These are phyloP conservation scores for Bucco capensis DNA, from an alignment of 2,113 vertebrate genomes.

Conservation along the genomic window DNA sequence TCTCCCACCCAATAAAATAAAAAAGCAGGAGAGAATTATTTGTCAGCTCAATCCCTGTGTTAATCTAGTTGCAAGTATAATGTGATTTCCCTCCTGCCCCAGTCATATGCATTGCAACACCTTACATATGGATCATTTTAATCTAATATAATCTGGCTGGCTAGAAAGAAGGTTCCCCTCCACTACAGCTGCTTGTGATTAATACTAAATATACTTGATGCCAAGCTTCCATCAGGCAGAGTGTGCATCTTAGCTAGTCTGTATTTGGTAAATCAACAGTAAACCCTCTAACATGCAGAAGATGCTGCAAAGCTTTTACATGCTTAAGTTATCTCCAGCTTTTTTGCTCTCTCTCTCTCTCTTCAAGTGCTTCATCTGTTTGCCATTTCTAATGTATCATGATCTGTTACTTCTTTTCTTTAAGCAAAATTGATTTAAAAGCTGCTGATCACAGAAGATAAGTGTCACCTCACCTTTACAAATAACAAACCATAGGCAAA, in stretches of 20 bases:
- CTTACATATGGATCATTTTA: slow-evolving; percentile 67
- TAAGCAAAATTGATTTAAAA: slow-evolving; percentile 9
- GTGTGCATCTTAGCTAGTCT: slow-evolving; percentile 3
- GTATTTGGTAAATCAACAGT: slow-evolving; percentile 31
- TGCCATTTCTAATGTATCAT: neutral
- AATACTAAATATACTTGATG: slow-evolving; percentile 53
- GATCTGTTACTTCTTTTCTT: neutral
- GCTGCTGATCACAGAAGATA: neutral
- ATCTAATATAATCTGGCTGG: slow-evolving; percentile 67
- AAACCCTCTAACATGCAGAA: slow-evolving; percentile 44
- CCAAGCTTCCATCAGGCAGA: slow-evolving; percentile 44
- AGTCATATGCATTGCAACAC: slow-evolving; percentile 51
- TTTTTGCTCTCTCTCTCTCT: neutral
- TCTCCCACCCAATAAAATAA: slow-evolving; percentile 38
- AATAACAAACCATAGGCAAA: neutral
- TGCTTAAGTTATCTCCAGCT: neutral
- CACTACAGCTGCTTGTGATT: slow-evolving; percentile 54
- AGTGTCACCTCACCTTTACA: neutral
- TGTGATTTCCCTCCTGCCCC: slow-evolving; percentile 58
- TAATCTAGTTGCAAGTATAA: slow-evolving; percentile 67
- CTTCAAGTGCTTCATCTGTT: neutral
- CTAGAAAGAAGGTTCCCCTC: slow-evolving; percentile 47
- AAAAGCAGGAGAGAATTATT: slow-evolving; percentile 55
- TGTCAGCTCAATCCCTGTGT: slow-evolving; percentile 43
- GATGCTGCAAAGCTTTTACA: slow-evolving; percentile 28